Base-by-base conservation (phyloP, 2,113 vertebrate species). In the Indicator indicator region DNA sequence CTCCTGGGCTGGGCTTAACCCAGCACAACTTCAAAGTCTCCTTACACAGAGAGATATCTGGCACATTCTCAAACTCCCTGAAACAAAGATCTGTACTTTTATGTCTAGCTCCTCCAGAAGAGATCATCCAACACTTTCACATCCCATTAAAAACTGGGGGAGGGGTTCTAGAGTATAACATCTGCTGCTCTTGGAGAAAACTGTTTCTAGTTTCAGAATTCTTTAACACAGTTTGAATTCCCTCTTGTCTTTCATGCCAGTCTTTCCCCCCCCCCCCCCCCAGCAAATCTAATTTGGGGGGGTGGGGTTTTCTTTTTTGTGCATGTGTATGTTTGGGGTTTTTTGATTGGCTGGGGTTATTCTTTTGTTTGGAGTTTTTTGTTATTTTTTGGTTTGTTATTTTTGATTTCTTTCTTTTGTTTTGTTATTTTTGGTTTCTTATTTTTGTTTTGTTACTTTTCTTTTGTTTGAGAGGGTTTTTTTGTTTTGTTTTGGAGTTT, bases 41-140 rank as follows among this genome's bases (percentile, higher is more conserved):
- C 69, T 90, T 86, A 67, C 16, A 73, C 68, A 67, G 19, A 76
- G 81, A 79, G 56, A 67, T 80, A 52, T 86, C 75, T 93, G 76
- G 90, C 74, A 94, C 83, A 65, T 74, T 94, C 88, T 88, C 80
- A 86, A 52, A 90, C 88, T 86, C 63, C 58, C 44, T 75, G 94
- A 96, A 95, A 92, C 72, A 93, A 91, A 93, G 73, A 77, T 58
- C 69, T 83, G 5, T 74, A 68, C 44, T 90, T 48, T 52, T n/a
- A 10, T 60, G 33, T 60, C 65, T 71, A 71, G 26, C 52, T 90
- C 38, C 69, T 91, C 93, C 67, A 83, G 88, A 94, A 77, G 60
- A 69, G 27, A 68, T 9, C 12, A 65, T 81, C 48, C 62, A 71
- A 91, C 54, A 74, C n/a, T 78, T 75, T 75, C 55, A 73, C 30